phyloP scores from a whole-genome alignment of 92 coral and sea anemone genomes.

The Paragorgia papillata region DNA sequence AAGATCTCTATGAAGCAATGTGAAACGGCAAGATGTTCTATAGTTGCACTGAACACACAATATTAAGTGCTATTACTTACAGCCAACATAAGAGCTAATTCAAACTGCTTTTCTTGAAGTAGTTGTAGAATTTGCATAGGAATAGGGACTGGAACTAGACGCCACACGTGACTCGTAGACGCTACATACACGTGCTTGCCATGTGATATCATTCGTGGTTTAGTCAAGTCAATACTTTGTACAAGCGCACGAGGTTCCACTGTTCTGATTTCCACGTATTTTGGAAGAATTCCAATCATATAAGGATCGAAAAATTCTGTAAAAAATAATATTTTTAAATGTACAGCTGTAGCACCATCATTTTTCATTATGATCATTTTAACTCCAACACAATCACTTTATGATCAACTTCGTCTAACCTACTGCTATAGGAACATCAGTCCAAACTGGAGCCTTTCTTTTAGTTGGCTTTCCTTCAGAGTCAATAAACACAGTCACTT shows the following conservation, averaged over 20 bases:
- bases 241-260: conserved; percentile 86
- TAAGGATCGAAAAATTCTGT: conserved; percentile 86
- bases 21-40: too few species aligned
- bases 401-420: too few species aligned
- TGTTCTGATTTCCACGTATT: conserved; percentile 92
- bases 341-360: too few species aligned
- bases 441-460: conserved; percentile 88
- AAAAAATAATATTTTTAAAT: too few species aligned
- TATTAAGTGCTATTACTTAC: conserved; percentile 61
- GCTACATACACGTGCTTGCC: conserved; percentile 91
- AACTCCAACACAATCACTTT: too few species aligned
- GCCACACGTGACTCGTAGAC: conserved; percentile 92
- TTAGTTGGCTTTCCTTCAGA: conserved; percentile 83
- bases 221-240: conserved; percentile 92
- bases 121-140: conserved; percentile 98
- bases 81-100: conserved; percentile 90
- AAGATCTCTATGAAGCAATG: too few species aligned
- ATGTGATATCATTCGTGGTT: conserved; percentile 77
- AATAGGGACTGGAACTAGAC: conserved; percentile 89
- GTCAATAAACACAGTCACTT: conserved; percentile 96
- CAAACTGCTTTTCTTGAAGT: conserved; percentile 90
- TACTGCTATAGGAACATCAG: conserved; percentile 90
- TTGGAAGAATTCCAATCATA: conserved; percentile 87
- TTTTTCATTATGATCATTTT: too few species aligned
- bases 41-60: too few species aligned